Evolutionary conservation across 2,888 invertebrate genomes (phyloP).

Genomic region (Eumacrocentrus americanus): DNA sequence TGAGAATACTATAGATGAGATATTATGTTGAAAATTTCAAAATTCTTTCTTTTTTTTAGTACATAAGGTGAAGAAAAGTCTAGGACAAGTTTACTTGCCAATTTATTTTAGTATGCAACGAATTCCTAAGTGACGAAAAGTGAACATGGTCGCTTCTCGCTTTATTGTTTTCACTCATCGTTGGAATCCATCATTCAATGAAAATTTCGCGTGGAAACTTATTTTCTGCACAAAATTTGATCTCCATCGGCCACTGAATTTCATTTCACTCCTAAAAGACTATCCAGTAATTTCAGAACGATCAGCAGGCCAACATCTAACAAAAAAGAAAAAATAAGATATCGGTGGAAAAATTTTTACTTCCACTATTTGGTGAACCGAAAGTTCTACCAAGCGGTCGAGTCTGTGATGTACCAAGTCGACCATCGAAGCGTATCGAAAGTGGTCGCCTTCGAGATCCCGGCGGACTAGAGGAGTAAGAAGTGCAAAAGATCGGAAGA

Average conservation of each 20-base stretch:
- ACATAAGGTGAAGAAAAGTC: too few relatives aligned
- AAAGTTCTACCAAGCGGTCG: background rate
- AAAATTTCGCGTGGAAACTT: too few relatives aligned
- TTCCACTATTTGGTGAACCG: background rate
- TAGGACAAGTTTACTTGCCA: too few relatives aligned
- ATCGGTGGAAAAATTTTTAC: conserved; percentile 1
- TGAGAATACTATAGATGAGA: too few relatives aligned
- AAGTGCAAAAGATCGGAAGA: background rate
- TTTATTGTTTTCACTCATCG: too few relatives aligned
- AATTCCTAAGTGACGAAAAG: too few relatives aligned
- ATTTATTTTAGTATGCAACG: too few relatives aligned
- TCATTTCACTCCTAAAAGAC: background rate
- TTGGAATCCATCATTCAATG: background rate
- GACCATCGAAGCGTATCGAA: conserved; percentile 11
- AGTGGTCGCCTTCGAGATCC: conserved; percentile 7
- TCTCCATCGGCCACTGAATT: background rate
- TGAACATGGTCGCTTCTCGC: too few relatives aligned
- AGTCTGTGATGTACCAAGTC: conserved; percentile 3
- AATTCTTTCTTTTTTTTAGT: too few relatives aligned
- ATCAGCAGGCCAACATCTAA: background rate
- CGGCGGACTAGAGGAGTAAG: background rate
- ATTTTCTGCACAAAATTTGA: too few relatives aligned
- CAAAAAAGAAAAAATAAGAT: background rate
- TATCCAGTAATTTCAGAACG: background rate
- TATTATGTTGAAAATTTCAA: too few relatives aligned